Percentiles rank a stretch among this genome's conserved stretches.
Conservation (phyloP, 1,140 invertebrate genomes). For the Heliothis subflexa region DNA sequence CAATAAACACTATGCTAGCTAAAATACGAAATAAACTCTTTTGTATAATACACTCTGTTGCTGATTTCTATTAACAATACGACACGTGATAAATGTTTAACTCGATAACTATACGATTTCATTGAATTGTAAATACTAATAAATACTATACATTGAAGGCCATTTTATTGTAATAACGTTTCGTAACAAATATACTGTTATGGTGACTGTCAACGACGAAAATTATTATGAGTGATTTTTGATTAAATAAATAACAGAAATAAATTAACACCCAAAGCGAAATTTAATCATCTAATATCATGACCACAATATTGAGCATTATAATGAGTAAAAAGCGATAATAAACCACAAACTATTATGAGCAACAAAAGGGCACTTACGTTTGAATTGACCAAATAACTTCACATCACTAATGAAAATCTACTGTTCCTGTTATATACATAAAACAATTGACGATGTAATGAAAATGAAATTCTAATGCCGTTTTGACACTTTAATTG, state of each 20-base stretch:
- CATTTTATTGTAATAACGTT: constrained; percentile 42
- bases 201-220: constrained; percentile 18
- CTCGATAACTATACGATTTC: constrained; percentile 21
- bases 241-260: constrained; percentile 68
- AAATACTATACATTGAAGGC: constrained; percentile 25
- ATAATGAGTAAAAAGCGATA: constrained; percentile 78
- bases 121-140: constrained; percentile 30
- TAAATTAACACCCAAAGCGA: constrained; percentile 72
- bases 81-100: constrained; percentile 14
- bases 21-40: background rate
- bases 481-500: constrained; percentile 79
- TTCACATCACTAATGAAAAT: constrained; percentile 63
- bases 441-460: constrained; percentile 81
- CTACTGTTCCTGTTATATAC: constrained; percentile 60
- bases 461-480: constrained; percentile 61
- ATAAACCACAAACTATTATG: constrained; percentile 67
- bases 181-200: constrained; percentile 37
- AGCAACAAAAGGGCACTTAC: constrained; percentile 78
- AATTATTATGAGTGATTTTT: constrained; percentile 36
- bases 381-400: constrained; percentile 77
- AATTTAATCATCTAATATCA: constrained; percentile 81
- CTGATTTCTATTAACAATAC: constrained; percentile 7
- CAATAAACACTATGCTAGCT: constrained; percentile 6
- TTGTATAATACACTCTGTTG: background rate
- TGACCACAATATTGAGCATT: constrained; percentile 83